These are phyloP conservation scores for Caenorhabditis afra DNA, from an alignment of 2,888 invertebrate species.

Conservation along the genomic window DNA sequence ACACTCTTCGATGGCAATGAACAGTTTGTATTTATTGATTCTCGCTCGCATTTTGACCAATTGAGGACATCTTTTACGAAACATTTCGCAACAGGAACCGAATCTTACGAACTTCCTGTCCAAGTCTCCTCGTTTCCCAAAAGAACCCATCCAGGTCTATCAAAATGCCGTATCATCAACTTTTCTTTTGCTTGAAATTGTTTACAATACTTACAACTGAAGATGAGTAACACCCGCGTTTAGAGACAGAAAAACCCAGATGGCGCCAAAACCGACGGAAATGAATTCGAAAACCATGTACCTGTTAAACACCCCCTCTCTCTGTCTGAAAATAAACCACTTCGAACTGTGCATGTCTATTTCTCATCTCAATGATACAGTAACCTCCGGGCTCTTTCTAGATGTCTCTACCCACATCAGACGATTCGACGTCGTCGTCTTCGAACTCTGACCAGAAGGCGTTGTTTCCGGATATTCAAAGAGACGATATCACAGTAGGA, in stretches of 20 bases:
- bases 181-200: too few relatives aligned
- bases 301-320: too few relatives aligned
- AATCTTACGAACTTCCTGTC: slow-evolving; percentile 13
- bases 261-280: too few relatives aligned
- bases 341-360: not conserved
- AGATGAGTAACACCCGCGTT: too few relatives aligned
- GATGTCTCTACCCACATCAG: slow-evolving; percentile 50
- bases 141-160: too few relatives aligned
- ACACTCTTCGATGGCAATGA: not conserved
- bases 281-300: too few relatives aligned
- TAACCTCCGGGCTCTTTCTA: slow-evolving; percentile 2
- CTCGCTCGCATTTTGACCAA: slow-evolving; percentile 16
- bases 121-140: slow-evolving; percentile 3
- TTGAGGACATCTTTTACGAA: slow-evolving; percentile 17
- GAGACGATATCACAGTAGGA: slow-evolving; percentile 68
- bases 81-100: slow-evolving; percentile 21
- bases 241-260: too few relatives aligned
- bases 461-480: slow-evolving; percentile 70
- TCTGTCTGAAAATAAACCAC: too few relatives aligned
- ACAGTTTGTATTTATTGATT: too few relatives aligned
- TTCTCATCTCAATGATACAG: too few relatives aligned
- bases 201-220: too few relatives aligned
- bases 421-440: slow-evolving; percentile 49
- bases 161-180: too few relatives aligned
- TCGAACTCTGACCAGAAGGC: slow-evolving; percentile 15